Conservation (phyloP, 2,797 vertebrate genomes). For the Ceyx erithaca region DNA sequence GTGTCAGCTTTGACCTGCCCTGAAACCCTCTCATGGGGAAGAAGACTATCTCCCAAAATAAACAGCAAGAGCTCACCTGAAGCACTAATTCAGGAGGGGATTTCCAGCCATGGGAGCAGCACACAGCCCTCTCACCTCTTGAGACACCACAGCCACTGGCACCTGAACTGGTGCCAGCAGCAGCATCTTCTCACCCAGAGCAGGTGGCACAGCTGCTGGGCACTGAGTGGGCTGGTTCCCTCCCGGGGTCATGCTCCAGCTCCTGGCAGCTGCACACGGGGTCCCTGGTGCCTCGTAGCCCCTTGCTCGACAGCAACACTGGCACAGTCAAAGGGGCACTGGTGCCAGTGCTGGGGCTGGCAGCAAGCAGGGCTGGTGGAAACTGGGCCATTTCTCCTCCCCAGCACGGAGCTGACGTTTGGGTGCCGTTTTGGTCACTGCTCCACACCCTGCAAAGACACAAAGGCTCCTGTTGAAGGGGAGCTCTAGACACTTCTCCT, state of each 20-base stretch:
- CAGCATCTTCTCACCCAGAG: fast-evolving
- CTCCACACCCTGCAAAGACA: not conserved
- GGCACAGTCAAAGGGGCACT: fast-evolving
- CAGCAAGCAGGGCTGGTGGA: fast-evolving
- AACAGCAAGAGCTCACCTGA: not conserved
- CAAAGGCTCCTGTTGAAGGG: not conserved
- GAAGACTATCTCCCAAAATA: not conserved
- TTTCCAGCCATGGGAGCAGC: not conserved
- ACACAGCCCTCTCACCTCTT: fast-evolving
- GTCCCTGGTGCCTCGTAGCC: fast-evolving
- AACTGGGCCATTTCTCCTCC: not conserved
- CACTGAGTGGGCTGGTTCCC: not conserved
- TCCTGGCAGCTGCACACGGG: fast-evolving
- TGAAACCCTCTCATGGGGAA: not conserved
- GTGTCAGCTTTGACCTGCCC: fast-evolving
- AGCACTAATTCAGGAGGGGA: not conserved
- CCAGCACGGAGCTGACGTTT: fast-evolving
- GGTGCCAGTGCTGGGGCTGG: fast-evolving
- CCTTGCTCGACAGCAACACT: fast-evolving
- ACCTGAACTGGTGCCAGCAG: fast-evolving
- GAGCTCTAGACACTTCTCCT: not conserved
- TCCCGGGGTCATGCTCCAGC: fast-evolving
- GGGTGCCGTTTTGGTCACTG: fast-evolving
- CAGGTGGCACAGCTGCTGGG: fast-evolving
- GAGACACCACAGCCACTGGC: fast-evolving